Conservation (phyloP, 2,888 invertebrate species). For the Brachyopa scutellaris region DNA sequence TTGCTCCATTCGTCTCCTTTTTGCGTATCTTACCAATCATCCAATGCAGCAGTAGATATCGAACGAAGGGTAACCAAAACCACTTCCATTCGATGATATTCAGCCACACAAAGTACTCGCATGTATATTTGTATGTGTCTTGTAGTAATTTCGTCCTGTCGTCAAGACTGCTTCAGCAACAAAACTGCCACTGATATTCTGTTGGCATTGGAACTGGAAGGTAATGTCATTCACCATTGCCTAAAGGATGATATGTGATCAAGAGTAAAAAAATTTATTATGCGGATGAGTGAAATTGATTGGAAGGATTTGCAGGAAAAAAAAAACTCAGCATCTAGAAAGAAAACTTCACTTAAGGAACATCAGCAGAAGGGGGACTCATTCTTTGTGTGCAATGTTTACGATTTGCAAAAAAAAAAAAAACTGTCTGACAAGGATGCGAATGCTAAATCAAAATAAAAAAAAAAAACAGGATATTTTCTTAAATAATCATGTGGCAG, state of each 20-base stretch:
- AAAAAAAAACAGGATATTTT: no score
- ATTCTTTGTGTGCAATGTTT: background rate
- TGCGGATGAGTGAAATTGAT: constrained; percentile 68
- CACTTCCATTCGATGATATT: constrained; percentile 12
- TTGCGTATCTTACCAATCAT: constrained; percentile 38
- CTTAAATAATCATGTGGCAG: no score
- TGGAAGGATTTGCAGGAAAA: constrained; percentile 45
- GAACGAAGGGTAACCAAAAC: constrained; percentile 16
- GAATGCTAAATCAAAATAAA: no score
- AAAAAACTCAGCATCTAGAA: background rate
- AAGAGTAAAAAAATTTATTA: constrained; percentile 60
- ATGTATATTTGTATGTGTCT: constrained; percentile 20
- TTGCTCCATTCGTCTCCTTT: background rate
- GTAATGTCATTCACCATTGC: constrained; percentile 53
- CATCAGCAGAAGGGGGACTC: background rate
- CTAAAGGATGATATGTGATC: constrained; percentile 66
- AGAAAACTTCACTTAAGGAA: constrained; percentile 5
- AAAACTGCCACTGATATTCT: no score
- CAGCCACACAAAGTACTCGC: constrained; percentile 41
- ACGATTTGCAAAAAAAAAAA: background rate
- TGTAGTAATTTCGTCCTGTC: constrained; percentile 31
- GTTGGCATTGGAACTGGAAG: constrained; percentile 42
- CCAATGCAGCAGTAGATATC: constrained; percentile 18
- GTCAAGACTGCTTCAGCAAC: constrained; percentile 8
- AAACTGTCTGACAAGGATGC: background rate